Conservation (phyloP, 2,113 vertebrate genomes). For the Peromyscus leucopus region DNA sequence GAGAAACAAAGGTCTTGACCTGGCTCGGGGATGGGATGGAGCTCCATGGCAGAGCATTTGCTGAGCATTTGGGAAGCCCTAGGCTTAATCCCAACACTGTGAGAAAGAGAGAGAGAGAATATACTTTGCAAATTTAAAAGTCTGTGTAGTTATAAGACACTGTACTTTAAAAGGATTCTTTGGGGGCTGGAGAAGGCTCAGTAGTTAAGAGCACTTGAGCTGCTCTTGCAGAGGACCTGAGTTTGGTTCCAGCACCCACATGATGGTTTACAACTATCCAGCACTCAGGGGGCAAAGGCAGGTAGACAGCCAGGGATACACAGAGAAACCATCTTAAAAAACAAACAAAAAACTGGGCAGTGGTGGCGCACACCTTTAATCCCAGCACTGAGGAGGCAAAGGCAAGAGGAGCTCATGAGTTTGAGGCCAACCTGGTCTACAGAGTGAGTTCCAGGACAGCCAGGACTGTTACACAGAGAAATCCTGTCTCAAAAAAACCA, state of each 20-base stretch:
- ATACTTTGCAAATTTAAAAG: conserved; percentile 48
- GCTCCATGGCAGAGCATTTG: background rate
- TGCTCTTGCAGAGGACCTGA: background rate
- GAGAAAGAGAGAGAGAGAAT: background rate
- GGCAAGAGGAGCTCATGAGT: background rate
- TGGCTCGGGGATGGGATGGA: background rate
- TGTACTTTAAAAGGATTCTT: conserved; percentile 40
- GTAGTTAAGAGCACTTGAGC: background rate
- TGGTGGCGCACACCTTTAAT: too few relatives aligned
- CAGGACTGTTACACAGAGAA: background rate
- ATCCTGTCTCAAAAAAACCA: background rate
- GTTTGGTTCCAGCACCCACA: background rate
- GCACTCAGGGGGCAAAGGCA: background rate
- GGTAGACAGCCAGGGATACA: too few relatives aligned
- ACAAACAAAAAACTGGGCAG: too few relatives aligned
- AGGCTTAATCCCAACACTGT: background rate
- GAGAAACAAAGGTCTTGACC: background rate
- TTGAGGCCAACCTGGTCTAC: background rate
- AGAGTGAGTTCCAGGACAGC: background rate
- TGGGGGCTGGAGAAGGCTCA: background rate
- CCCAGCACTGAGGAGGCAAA: too few relatives aligned
- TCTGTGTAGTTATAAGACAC: conserved; percentile 15
- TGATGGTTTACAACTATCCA: background rate
- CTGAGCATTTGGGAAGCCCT: background rate
- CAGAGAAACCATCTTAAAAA: too few relatives aligned